phyloP scores from a whole-genome alignment of 2,797 vertebrate species.

The Myiotriccus ornatus region DNA sequence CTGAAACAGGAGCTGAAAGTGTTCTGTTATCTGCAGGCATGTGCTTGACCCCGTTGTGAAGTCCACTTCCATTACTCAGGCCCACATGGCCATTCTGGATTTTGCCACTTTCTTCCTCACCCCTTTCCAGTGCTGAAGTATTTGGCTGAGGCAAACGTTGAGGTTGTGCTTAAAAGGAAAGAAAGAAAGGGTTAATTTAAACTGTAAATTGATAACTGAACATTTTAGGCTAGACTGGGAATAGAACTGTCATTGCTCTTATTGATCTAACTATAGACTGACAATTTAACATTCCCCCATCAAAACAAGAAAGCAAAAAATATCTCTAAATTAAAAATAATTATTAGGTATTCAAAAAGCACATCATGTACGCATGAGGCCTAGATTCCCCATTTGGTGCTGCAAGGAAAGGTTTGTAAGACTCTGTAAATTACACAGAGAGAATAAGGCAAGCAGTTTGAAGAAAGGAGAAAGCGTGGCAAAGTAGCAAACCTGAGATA shows the following conservation, averaged over 20 bases:
- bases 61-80: constrained; percentile 82
- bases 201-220: not conserved
- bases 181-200: constrained; percentile 21
- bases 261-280: not conserved
- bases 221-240: not conserved
- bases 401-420: not conserved
- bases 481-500: not conserved
- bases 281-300: not conserved
- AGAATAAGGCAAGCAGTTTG: not conserved
- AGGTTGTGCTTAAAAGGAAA: constrained; percentile 85
- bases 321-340: not conserved
- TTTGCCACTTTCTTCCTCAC: constrained; percentile 75
- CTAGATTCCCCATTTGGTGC: not conserved
- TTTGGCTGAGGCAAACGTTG: constrained; percentile 80
- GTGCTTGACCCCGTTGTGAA: constrained; percentile 73
- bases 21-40: constrained; percentile 76
- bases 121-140: constrained; percentile 70
- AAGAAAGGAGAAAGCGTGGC: not conserved
- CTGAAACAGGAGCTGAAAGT: constrained; percentile 85
- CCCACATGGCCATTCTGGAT: constrained; percentile 76
- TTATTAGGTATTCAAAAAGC: not conserved
- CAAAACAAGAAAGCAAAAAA: not conserved
- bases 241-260: not conserved
- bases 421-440: not conserved
- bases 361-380: not conserved